Evolutionary conservation across 2,888 invertebrate species (phyloP).

Genomic region (Druceiella hillmani): DNA sequence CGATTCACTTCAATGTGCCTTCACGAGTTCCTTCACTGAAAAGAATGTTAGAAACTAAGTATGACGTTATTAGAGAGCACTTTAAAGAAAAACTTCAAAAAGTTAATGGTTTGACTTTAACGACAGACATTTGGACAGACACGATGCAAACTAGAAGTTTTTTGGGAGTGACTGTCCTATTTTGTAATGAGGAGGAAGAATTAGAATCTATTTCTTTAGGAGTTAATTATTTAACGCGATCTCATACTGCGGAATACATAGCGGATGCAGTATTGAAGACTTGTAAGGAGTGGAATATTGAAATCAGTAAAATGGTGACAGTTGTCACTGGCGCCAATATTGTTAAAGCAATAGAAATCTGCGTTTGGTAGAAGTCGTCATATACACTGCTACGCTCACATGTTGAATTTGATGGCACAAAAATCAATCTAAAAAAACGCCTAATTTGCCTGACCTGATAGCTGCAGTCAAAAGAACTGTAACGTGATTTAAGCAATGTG

Average conservation of each 20-base stretch:
- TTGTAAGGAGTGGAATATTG: constrained; percentile 8
- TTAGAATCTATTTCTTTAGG: constrained; percentile 13
- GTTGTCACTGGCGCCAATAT: constrained; percentile 20
- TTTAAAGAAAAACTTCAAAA: constrained; percentile 13
- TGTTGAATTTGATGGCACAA: constrained; percentile 21
- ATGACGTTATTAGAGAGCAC: constrained; percentile 10
- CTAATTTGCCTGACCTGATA: constrained; percentile 14
- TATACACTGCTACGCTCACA: constrained; percentile 16
- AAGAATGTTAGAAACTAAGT: constrained; percentile 12
- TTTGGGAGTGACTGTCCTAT: constrained; percentile 14
- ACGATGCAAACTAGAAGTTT: constrained; percentile 18
- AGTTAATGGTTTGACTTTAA: constrained; percentile 13
- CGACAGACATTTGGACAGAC: constrained; percentile 17
- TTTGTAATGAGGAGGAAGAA: constrained; percentile 9
- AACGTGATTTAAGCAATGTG: constrained; percentile 16
- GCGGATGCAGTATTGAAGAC: constrained; percentile 10
- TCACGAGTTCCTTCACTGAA: no score
- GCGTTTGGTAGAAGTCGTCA: constrained; percentile 17
- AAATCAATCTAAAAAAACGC: constrained; percentile 20
- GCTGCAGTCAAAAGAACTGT: constrained; percentile 17
- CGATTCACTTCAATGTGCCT: constrained; percentile 12
- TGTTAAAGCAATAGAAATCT: constrained; percentile 20
- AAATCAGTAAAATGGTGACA: constrained; percentile 11
- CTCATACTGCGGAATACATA: constrained; percentile 17
- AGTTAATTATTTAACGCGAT: constrained; percentile 14